Conservation (phyloP, 2,797 vertebrate genomes). For the Myripristis murdjan region DNA sequence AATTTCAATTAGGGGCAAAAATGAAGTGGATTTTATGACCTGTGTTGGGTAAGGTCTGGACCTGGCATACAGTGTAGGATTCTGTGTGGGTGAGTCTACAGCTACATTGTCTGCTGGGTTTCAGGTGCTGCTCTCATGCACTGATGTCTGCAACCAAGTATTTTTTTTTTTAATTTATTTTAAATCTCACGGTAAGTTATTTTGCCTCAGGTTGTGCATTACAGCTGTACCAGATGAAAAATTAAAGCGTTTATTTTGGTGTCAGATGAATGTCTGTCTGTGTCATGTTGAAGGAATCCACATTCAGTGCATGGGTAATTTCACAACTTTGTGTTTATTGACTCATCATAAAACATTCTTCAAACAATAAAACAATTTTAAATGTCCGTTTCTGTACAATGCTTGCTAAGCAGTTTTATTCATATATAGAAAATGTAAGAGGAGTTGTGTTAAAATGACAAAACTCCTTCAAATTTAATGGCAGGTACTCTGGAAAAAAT, state of each 20-base stretch:
- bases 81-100: slow-evolving; percentile 96
- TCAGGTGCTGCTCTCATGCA: slow-evolving; percentile 86
- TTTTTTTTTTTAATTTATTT: background rate
- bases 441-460: slow-evolving; percentile 98
- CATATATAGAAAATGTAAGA: slow-evolving; percentile 99
- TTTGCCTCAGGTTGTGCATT: background rate
- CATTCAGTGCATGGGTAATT: slow-evolving; percentile 59
- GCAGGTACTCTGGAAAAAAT: slow-evolving; percentile 95
- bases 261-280: background rate
- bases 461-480: slow-evolving; percentile 97
- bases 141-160: background rate
- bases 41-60: slow-evolving; percentile 83
- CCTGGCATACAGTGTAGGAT: slow-evolving; percentile 99
- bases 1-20: background rate
- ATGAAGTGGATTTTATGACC: too few relatives aligned
- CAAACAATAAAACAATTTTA: slow-evolving; percentile 99
- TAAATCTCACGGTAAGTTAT: background rate
- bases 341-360: slow-evolving; percentile 89
- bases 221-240: background rate
- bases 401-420: slow-evolving; percentile 99
- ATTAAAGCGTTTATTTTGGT: background rate
- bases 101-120: slow-evolving; percentile 99
- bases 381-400: slow-evolving; percentile 99
- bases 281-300: slow-evolving; percentile 11
- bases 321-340: slow-evolving; percentile 88